Base-by-base conservation (phyloP, 2,797 vertebrate species). In the Acipenser oxyrinchus region DNA sequence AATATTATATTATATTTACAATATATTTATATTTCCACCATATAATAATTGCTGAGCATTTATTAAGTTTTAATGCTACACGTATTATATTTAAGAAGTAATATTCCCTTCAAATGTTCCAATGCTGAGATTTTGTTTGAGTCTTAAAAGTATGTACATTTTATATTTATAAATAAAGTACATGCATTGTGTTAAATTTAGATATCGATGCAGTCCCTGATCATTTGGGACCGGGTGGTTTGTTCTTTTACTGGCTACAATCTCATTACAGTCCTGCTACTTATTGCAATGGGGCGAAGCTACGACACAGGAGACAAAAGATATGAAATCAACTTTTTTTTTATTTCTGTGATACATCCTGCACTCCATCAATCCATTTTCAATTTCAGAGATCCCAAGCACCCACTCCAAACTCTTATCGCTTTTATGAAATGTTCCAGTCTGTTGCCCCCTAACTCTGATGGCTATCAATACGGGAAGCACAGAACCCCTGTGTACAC, bases 351-450 rank as follows among this genome's bases (percentile, higher is more conserved):
- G 12, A 15, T 48, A 10, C 11, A 10, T n/a, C 59, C 65, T 66
- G 53, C 49, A 53, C 48, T 58, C 11, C 57, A 48, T 66, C 53
- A 59, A 49, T 59, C 57, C 55, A 49, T 15, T 66, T 59, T 59
- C 65, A 59, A 49, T 59, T 18, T 37, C 23, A 37, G 7, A n/a
- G 13, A 66, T 66, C 48, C 55, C 65, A 37, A 7, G 53, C 65
- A 59, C 11, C 48, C 37, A 58, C 37, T 49, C 53, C 11, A 18
- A 48, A 55, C 51, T 6, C 52, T n/a, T 58, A 58, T 58, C 64
- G 15, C 51, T 18, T 60, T 60, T 60, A 66, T 66, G 55, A 66
- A 66, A 66, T 13, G 55, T 66, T 66, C 55, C n/a, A 49, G 48
- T 66, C 49, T 49, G 55, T 48, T 50, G 48, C 12, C n/a, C n/a